A percentile compares a stretch with the other conserved stretches of the same genome.
phyloP scores from a whole-genome alignment of 2,113 vertebrate genomes.

The Nothoprocta pentlandii region DNA sequence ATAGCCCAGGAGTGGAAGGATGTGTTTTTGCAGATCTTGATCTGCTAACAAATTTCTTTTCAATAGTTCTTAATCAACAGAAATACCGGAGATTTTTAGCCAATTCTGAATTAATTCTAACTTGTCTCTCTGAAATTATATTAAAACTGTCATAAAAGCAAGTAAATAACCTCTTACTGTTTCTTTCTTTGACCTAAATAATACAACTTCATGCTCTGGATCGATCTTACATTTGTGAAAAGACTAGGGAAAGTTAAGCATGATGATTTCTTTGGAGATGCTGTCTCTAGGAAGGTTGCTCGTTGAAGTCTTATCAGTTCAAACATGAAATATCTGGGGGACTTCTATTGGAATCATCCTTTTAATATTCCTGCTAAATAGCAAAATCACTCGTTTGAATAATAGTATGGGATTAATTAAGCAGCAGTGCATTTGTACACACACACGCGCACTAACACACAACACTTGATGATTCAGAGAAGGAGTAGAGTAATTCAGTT shows the following conservation, averaged over 20 bases:
- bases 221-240: background rate
- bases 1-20: background rate
- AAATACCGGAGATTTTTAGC: background rate
- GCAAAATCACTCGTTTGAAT: background rate
- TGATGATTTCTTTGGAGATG: background rate
- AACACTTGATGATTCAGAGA: constrained; percentile 77
- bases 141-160: background rate
- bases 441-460: constrained; percentile 64
- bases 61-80: background rate
- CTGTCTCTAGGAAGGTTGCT: constrained; percentile 6
- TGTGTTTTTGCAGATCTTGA: background rate
- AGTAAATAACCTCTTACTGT: background rate
- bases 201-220: background rate
- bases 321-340: background rate
- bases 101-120: background rate
- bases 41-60: background rate
- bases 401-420: constrained; percentile 39
- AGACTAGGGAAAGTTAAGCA: background rate
- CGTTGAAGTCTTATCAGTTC: background rate
- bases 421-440: constrained; percentile 68
- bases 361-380: constrained; percentile 10
- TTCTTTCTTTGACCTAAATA: constrained; percentile 33
- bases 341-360: background rate
- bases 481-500: constrained; percentile 79
- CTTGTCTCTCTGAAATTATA: background rate